A percentile compares a stretch with the other conserved stretches of the same genome.
Conservation (phyloP, 1,140 invertebrate species). For the Lepidurus packardi region DNA sequence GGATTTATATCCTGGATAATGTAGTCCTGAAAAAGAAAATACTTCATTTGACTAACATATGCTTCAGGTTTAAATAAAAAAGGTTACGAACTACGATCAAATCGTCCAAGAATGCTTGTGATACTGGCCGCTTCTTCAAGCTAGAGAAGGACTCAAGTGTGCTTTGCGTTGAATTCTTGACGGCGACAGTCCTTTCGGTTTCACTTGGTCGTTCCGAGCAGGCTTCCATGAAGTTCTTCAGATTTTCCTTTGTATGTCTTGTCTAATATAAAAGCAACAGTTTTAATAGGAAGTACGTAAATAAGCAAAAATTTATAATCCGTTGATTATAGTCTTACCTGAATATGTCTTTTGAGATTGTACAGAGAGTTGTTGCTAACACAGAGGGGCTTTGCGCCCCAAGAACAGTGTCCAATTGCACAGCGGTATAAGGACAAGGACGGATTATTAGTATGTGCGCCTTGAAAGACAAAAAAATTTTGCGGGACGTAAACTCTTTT, state of each 20-base stretch:
- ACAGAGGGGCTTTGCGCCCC: not conserved
- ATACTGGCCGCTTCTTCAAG: not conserved
- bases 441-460: not conserved
- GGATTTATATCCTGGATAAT: not conserved
- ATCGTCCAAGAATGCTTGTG: not conserved
- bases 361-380: conserved; percentile 1
- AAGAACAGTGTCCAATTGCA: not conserved
- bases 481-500: not conserved
- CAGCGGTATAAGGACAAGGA: not conserved
- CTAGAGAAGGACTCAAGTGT: not conserved
- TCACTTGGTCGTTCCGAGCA: not conserved
- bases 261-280: not conserved
- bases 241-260: not conserved
- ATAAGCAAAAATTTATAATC: not conserved
- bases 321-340: not conserved
- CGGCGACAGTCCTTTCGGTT: not conserved
- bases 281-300: not conserved
- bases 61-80: not conserved
- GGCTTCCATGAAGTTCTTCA: not conserved
- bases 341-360: not conserved
- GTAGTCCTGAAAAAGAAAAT: not conserved
- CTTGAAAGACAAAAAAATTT: not conserved
- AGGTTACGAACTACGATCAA: not conserved
- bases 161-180: not conserved
- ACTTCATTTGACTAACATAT: not conserved